These are phyloP conservation scores for Anagyrus pseudococci DNA, from an alignment of 2,888 invertebrate genomes.

Conservation along the genomic window DNA sequence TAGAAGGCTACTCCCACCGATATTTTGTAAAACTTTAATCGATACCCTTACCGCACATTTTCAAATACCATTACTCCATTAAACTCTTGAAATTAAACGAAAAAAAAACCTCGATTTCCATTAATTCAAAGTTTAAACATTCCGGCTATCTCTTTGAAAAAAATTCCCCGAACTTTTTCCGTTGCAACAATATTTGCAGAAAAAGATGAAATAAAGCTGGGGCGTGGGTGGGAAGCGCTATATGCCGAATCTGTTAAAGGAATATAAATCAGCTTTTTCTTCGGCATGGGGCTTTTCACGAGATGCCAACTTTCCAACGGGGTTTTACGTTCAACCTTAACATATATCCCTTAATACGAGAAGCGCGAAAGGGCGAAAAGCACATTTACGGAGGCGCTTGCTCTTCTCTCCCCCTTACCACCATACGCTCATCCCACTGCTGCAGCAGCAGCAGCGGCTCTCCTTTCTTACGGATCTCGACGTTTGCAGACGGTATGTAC, in stretches of 20 bases:
- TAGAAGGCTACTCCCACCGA: too few species aligned
- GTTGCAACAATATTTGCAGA: too few species aligned
- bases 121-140: too few species aligned
- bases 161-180: too few species aligned
- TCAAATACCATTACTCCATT: too few species aligned
- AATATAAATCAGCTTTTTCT: slow-evolving; percentile 18
- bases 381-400: slow-evolving; percentile 18
- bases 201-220: not conserved
- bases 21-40: too few species aligned
- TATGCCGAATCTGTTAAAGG: not conserved
- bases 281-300: not conserved
- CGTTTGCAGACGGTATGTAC: not conserved
- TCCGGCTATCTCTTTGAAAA: too few species aligned
- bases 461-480: too few species aligned
- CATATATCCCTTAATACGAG: slow-evolving; percentile 19
- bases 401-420: not conserved
- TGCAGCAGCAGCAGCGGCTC: too few species aligned
- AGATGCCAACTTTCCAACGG: not conserved
- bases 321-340: slow-evolving; percentile 14
- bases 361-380: slow-evolving; percentile 12
- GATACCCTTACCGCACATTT: too few species aligned
- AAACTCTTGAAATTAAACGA: too few species aligned
- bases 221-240: not conserved
- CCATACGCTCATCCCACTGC: not conserved
- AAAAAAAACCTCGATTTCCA: too few species aligned